phyloP scores from a whole-genome alignment of 2,888 invertebrate species.

The Masnerella sp. region DNA sequence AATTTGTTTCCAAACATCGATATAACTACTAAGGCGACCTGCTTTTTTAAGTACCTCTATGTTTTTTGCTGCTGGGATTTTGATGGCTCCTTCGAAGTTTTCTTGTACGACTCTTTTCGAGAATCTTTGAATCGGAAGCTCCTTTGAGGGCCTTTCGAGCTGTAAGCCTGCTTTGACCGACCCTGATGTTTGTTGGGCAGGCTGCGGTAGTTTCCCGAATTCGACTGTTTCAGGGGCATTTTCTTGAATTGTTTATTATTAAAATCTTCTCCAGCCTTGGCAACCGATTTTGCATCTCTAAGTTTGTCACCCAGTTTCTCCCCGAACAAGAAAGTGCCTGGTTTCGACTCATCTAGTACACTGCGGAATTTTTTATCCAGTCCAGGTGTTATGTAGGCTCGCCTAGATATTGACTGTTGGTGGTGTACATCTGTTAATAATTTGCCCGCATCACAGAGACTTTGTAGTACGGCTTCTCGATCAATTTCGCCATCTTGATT shows the following conservation, averaged over 20 bases:
- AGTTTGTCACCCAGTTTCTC: neutral
- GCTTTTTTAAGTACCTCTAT: too few relatives aligned
- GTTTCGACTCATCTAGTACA: neutral
- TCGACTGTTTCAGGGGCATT: neutral
- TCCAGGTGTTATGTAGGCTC: slow-evolving; percentile 1
- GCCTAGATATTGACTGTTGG: neutral
- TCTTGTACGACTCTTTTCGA: too few relatives aligned
- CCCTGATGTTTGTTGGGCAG: too few relatives aligned
- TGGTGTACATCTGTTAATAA: neutral
- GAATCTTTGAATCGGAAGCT: too few relatives aligned
- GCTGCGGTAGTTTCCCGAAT: too few relatives aligned
- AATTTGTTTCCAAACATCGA: too few relatives aligned
- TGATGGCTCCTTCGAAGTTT: too few relatives aligned
- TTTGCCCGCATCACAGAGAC: slow-evolving; percentile 2
- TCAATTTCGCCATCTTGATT: neutral
- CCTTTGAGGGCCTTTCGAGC: too few relatives aligned
- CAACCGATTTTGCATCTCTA: neutral
- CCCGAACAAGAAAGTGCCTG: neutral
- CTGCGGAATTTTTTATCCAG: neutral
- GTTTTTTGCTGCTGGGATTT: too few relatives aligned
- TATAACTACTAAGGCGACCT: too few relatives aligned
- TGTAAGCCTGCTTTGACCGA: too few relatives aligned
- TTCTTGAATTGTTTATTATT: too few relatives aligned
- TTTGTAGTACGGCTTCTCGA: neutral
- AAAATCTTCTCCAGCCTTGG: neutral